Conservation (phyloP, 2,797 vertebrate species). For the Limosa lapponica region DNA sequence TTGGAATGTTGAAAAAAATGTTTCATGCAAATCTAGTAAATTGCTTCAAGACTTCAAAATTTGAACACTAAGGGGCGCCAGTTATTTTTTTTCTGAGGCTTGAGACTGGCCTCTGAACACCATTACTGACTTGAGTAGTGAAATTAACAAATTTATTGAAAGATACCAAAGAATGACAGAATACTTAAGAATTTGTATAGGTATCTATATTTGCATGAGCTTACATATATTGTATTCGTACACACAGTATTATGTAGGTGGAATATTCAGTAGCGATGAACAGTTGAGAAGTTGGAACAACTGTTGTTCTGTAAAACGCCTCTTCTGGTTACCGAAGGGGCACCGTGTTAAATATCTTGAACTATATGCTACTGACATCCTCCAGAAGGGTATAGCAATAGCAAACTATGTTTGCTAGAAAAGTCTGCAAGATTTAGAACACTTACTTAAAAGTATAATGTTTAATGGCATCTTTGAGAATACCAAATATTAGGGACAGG, state of each 20-base stretch:
- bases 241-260: not conserved
- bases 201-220: not conserved
- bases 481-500: not conserved
- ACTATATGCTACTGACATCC: not conserved
- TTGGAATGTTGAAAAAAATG: conserved; percentile 81
- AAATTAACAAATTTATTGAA: conserved; percentile 20
- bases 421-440: not conserved
- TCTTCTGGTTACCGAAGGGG: not conserved
- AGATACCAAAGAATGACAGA: not conserved
- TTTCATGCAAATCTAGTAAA: conserved; percentile 67
- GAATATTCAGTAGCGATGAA: not conserved
- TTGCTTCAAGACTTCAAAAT: conserved; percentile 63
- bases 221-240: not conserved
- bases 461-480: not conserved
- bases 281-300: not conserved
- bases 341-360: not conserved
- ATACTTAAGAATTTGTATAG: not conserved
- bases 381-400: not conserved
- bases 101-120: not conserved
- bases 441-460: not conserved
- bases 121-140: not conserved
- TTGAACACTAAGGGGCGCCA: conserved; percentile 84
- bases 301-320: not conserved
- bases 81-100: conserved; percentile 64
- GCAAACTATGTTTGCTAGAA: not conserved